Evolutionary conservation across 2,797 vertebrate species (phyloP).

Genomic region (Sphaeramia orbicularis): DNA sequence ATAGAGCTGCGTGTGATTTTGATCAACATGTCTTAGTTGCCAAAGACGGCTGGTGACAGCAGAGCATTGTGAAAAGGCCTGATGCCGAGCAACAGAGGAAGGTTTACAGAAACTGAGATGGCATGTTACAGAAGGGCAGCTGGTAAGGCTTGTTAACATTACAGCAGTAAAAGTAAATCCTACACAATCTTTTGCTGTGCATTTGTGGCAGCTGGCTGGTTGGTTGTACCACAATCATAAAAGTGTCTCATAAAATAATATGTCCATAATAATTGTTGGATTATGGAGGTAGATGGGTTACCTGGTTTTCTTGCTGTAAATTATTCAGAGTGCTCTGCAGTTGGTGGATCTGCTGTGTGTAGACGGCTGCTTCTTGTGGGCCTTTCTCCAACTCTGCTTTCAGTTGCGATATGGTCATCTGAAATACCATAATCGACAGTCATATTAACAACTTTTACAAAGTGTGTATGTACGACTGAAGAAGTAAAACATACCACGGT

Average conservation of each 20-base stretch:
- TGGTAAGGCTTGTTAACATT: slow-evolving; percentile 21
- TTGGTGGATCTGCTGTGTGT: slow-evolving; percentile 93
- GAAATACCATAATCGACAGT: slow-evolving; percentile 28
- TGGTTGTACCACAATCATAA: slow-evolving; percentile 3
- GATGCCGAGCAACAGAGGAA: slow-evolving; percentile 38
- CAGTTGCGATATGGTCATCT: slow-evolving; percentile 92
- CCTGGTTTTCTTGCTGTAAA: slow-evolving; percentile 93
- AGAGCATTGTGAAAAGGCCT: slow-evolving; percentile 28
- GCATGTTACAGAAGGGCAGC: slow-evolving; percentile 7
- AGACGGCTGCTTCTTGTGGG: slow-evolving; percentile 95
- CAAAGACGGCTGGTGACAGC: slow-evolving; percentile 65
- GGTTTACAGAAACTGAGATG: slow-evolving; percentile 41
- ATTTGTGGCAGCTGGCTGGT: slow-evolving; percentile 1
- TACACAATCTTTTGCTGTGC: neutral
- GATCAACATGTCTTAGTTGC: slow-evolving; percentile 60
- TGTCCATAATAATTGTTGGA: neutral
- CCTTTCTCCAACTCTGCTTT: slow-evolving; percentile 95
- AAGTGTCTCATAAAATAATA: slow-evolving; percentile 6
- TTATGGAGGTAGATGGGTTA: slow-evolving; percentile 57
- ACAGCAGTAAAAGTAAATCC: slow-evolving; percentile 35
- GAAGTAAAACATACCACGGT: slow-evolving; percentile 18
- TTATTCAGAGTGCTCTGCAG: slow-evolving; percentile 90
- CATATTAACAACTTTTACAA: slow-evolving; percentile 2
- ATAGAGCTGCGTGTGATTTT: slow-evolving; percentile 59
- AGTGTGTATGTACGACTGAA: neutral